These are phyloP conservation scores for Excalfactoria chinensis DNA, from an alignment of 2,113 vertebrate genomes.

Conservation along the genomic window DNA sequence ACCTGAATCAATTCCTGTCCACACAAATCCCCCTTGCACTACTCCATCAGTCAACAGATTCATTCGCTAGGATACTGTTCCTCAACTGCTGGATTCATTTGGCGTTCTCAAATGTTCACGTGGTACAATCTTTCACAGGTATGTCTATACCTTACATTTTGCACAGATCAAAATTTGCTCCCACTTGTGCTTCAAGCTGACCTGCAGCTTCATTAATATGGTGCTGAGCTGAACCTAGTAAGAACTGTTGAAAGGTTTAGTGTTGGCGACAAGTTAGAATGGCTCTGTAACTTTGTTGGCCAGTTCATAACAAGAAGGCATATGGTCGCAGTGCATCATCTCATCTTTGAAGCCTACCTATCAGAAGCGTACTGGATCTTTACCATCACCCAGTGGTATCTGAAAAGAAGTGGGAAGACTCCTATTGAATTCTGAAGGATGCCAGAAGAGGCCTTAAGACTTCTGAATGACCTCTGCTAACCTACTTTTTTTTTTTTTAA, in stretches of 20 bases:
- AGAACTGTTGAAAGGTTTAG: background rate
- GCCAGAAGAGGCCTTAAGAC: background rate
- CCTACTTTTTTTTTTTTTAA: background rate
- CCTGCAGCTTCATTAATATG: background rate
- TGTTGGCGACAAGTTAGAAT: background rate
- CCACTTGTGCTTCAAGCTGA: background rate
- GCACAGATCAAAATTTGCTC: background rate
- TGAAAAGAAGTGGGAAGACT: background rate
- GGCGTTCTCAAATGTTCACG: background rate
- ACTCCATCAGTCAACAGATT: background rate
- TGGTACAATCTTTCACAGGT: background rate
- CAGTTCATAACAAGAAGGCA: background rate
- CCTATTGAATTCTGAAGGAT: background rate
- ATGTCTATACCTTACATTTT: background rate
- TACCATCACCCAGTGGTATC: background rate
- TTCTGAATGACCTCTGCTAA: background rate
- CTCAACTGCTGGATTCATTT: background rate
- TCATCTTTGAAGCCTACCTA: background rate
- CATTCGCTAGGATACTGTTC: background rate
- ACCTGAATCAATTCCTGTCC: background rate
- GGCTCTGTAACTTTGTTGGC: background rate
- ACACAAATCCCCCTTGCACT: background rate
- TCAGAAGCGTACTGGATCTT: background rate
- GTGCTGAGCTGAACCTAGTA: background rate
- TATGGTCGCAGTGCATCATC: background rate